Percentiles rank a stretch among this genome's conserved stretches.
Evolutionary conservation across 1,140 invertebrate species (phyloP).

Genomic region (Gryllus bimaculatus): DNA sequence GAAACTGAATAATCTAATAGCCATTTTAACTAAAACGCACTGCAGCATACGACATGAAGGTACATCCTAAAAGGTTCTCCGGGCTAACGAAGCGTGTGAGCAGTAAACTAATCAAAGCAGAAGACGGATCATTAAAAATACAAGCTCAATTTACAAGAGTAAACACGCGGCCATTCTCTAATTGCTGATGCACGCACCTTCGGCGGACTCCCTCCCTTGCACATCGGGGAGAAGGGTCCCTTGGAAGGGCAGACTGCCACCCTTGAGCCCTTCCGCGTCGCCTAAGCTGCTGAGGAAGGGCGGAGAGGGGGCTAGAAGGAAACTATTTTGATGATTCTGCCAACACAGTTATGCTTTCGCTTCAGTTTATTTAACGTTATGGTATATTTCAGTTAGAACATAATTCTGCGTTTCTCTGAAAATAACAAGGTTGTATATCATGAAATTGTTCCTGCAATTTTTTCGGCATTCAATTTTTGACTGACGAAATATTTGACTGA

Average conservation of each 20-base stretch:
- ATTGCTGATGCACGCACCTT: background rate
- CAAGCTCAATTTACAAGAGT: background rate
- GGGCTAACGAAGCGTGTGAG: background rate
- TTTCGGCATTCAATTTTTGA: background rate
- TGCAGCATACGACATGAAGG: background rate
- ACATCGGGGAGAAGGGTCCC: background rate
- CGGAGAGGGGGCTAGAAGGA: background rate
- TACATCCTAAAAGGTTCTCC: background rate
- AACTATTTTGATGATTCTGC: background rate
- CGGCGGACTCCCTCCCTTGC: background rate
- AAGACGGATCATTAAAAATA: constrained; percentile 2
- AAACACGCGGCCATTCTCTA: background rate
- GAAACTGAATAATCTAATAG: too few relatives aligned
- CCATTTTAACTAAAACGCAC: too few relatives aligned
- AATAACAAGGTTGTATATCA: background rate
- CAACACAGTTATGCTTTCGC: background rate
- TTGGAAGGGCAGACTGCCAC: too few relatives aligned
- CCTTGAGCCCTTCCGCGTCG: too few relatives aligned
- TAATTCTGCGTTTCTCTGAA: background rate
- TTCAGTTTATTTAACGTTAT: background rate
- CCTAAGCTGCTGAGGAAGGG: too few relatives aligned
- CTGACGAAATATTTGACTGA: background rate
- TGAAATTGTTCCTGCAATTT: background rate
- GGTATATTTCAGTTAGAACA: background rate
- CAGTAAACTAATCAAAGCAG: background rate